phyloP scores from a whole-genome alignment of 2,888 invertebrate species.

The Phaonia tiefii region DNA sequence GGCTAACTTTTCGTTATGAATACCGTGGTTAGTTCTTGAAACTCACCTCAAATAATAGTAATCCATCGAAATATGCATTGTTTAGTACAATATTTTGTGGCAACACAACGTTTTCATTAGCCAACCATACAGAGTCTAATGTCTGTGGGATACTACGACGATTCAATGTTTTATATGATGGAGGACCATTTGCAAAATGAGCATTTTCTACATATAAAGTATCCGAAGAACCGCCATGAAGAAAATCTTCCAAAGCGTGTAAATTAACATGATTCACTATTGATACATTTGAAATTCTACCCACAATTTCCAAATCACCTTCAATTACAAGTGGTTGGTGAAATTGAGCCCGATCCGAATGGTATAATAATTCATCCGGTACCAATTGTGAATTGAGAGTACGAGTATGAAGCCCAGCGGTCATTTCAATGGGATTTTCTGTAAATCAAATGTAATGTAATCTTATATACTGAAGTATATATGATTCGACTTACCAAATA shows the following conservation, averaged over 20 bases:
- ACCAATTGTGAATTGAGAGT: slow-evolving; percentile 78
- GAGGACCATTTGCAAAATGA: slow-evolving; percentile 78
- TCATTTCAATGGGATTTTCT: slow-evolving; percentile 75
- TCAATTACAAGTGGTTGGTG: slow-evolving; percentile 69
- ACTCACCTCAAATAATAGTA: slow-evolving; percentile 74
- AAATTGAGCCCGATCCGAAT: slow-evolving; percentile 72
- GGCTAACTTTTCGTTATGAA: too few relatives aligned
- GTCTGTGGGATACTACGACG: slow-evolving; percentile 75
- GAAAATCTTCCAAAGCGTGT: slow-evolving; percentile 67
- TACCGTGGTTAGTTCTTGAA: not conserved
- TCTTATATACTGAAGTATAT: too few relatives aligned
- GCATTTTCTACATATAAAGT: slow-evolving; percentile 79
- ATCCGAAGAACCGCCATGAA: slow-evolving; percentile 67
- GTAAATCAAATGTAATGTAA: not conserved
- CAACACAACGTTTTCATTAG: slow-evolving; percentile 76
- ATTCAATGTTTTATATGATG: slow-evolving; percentile 80
- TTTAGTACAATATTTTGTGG: slow-evolving; percentile 71
- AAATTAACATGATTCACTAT: slow-evolving; percentile 73
- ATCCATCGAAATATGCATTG: slow-evolving; percentile 73
- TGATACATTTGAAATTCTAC: slow-evolving; percentile 69
- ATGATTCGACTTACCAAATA: slow-evolving; percentile 79
- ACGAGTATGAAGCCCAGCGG: slow-evolving; percentile 73
- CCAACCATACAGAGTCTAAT: slow-evolving; percentile 81
- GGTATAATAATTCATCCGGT: slow-evolving; percentile 70
- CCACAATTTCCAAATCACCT: slow-evolving; percentile 68